Percentiles rank a stretch among this genome's conserved stretches.
Conservation (phyloP, 2,888 invertebrate species). For the Agrochola lota region DNA sequence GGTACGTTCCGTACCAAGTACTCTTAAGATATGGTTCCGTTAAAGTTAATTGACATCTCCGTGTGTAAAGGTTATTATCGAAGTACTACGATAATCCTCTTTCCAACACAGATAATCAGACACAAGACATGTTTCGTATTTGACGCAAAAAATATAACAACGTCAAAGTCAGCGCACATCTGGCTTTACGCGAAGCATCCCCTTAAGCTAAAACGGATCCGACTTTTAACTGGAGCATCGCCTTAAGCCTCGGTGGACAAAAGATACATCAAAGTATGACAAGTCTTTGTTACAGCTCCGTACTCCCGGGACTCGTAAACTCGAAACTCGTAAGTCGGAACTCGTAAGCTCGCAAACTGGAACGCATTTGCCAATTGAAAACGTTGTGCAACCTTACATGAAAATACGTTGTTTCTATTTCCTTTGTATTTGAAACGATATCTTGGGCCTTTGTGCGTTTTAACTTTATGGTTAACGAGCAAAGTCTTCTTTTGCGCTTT, state of each 20-base stretch:
- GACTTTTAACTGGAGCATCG: constrained; percentile 61
- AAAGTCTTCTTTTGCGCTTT: not conserved
- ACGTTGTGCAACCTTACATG: constrained; percentile 30
- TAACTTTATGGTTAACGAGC: not conserved
- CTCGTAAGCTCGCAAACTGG: constrained; percentile 61
- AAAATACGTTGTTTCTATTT: constrained; percentile 19
- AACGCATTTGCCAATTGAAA: constrained; percentile 70
- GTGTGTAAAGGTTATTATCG: not conserved
- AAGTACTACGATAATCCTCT: not conserved
- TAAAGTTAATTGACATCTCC: not conserved
- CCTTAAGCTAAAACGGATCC: constrained; percentile 51
- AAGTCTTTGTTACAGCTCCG: constrained; percentile 55
- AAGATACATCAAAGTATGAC: constrained; percentile 65
- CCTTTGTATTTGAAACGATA: constrained; percentile 44
- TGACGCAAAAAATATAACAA: constrained; percentile 17
- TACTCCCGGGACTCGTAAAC: constrained; percentile 46
- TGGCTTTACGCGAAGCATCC: constrained; percentile 13
- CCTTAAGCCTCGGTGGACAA: constrained; percentile 60
- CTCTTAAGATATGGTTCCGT: not conserved
- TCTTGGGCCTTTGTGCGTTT: constrained; percentile 9
- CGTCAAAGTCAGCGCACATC: constrained; percentile 18
- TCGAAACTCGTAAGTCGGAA: constrained; percentile 29
- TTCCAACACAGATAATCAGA: not conserved
- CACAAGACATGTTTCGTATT: not conserved
- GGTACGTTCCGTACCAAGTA: too few relatives aligned